Base-by-base conservation (phyloP, 2,888 invertebrate species). In the Acanthococcus lagerstroemiae region DNA sequence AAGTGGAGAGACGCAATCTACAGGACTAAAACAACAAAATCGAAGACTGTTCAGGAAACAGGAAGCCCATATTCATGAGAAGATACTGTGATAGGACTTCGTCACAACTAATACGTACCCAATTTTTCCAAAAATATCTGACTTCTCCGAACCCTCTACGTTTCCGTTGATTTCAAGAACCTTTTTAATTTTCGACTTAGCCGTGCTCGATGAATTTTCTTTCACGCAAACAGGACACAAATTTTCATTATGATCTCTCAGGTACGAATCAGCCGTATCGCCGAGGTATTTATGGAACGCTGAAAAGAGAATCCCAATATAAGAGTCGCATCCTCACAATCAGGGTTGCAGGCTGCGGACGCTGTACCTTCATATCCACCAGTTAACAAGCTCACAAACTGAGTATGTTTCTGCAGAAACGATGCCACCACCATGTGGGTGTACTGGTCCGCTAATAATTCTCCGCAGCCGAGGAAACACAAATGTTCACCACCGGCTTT, bases 381-480 rank as follows among this genome's bases (percentile, higher is more conserved):
- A 70, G 87, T 86, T 21, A 95, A 82, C 77, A 95, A 83, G 55
- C 94, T 92, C 55, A 99, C 91, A 75, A 91, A 95, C 72, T 89
- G 88, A 0, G 90, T 90, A 74, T 92, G 90, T 75, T 90, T 88
- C 77, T 96, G 95, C 55, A 99, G 80, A 77, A 99, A 96, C 66
- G 93, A 92, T 5, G 97, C 93, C 17, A 99, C 91, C 24, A 96
- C 95, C 97, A 99, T 99, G 75, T 95, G 90, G 19, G 95, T 93
- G 75, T 94, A 95, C 72, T 90, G 90, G 76, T 96, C 95, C 78
- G 94, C 92, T 74, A 95, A 94, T 71, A 88, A 85, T 55, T 92
- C 82, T 1, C 96, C 96, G 69, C 93, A 93, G 48, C 96, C 96
- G 74, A 97, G 84, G 75, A 92, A 91, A 73, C 92, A 92, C 69